phyloP scores from a whole-genome alignment of 2,888 invertebrate genomes.

The Oscheius sp. region DNA sequence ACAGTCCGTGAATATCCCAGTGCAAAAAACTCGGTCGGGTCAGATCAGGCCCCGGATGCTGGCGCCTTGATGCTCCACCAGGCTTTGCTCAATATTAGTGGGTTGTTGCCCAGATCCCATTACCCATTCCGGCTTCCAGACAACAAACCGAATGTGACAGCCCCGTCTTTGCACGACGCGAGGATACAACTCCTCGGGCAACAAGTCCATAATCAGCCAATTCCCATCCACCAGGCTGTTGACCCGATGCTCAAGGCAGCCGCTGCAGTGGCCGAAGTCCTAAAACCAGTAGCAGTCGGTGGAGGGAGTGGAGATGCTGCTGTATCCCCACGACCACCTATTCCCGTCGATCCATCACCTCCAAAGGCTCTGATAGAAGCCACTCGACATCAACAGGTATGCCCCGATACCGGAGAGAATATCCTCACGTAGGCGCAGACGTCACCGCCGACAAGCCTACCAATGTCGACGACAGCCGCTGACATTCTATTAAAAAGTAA shows the following conservation, averaged over 20 bases:
- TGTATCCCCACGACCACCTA: constrained; percentile 60
- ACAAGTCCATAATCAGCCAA: constrained; percentile 18
- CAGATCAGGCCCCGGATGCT: constrained; percentile 41
- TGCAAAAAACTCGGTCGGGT: constrained; percentile 31
- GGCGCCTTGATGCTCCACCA: constrained; percentile 51
- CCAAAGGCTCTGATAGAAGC: constrained; percentile 42
- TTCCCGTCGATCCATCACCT: constrained; percentile 68
- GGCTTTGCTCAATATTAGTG: constrained; percentile 44
- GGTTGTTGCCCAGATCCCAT: background rate
- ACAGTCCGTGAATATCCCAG: constrained; percentile 11
- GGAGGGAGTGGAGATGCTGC: constrained; percentile 45
- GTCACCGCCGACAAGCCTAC: constrained; percentile 32
- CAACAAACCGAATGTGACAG: background rate
- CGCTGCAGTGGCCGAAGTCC: constrained; percentile 6
- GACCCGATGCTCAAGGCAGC: constrained; percentile 13
- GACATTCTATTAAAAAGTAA: constrained; percentile 3
- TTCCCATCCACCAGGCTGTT: background rate
- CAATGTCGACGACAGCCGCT: background rate
- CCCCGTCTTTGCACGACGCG: constrained; percentile 28
- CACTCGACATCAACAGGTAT: constrained; percentile 37
- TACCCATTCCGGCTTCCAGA: background rate
- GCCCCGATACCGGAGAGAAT: background rate
- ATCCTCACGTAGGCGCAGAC: constrained; percentile 32
- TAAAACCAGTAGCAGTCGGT: constrained; percentile 42
- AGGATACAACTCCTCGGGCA: constrained; percentile 30